Evolutionary conservation across 2,113 vertebrate species (phyloP), one percentile per base, ranked within the genome.

Genomic region (Furnarius figulus): DNA sequence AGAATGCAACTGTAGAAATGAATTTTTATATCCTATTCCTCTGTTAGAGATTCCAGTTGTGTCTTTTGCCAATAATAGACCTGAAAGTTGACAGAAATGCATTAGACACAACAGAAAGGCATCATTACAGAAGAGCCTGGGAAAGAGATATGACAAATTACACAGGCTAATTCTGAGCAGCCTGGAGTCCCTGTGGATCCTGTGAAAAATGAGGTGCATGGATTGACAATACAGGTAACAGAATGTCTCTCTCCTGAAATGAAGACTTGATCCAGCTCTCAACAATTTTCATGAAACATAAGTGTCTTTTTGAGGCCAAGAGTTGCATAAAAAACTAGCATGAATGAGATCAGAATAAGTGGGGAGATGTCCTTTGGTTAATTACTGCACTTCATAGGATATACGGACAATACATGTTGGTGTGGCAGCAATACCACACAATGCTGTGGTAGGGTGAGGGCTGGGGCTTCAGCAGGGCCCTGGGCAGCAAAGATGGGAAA

Each of bases 81-180:
- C 66, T 24, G 44, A 85, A 91, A 94, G 25, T 39, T 88, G 91
- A 93, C 71, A 94, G 74, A 55, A 87, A 76, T 25, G 40, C 0
- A 0, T 90, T 71, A 95, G 68, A 14, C 56, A 85, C 61, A 85
- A 85, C 58, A 94, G 71, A 81, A 93, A 96, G 10, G 23, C 42
- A 93, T 39, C 85, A 74, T 67, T 86, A 95, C 10, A 82, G 91
- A 94, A 97, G 86, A 94, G 67, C 47, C 78, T 85, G 50, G 71
- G 73, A 89, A 94, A 44, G 50, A 96, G 78, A 89, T 81, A 78
- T 89, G 87, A 96, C 94, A 92, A 97, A 96, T 91, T 90, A 47
- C 89, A 79, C 0, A 8, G 66, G 39, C 39, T 91, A 87, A 92
- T 93, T 95, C 72, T 91, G 46, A 95, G 35, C 74, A 90, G 85